Percentiles rank a stretch among this genome's conserved stretches.
These are phyloP conservation scores for Saguinus oedipus DNA, from an alignment of 2,797 vertebrate species.

Conservation along the genomic window DNA sequence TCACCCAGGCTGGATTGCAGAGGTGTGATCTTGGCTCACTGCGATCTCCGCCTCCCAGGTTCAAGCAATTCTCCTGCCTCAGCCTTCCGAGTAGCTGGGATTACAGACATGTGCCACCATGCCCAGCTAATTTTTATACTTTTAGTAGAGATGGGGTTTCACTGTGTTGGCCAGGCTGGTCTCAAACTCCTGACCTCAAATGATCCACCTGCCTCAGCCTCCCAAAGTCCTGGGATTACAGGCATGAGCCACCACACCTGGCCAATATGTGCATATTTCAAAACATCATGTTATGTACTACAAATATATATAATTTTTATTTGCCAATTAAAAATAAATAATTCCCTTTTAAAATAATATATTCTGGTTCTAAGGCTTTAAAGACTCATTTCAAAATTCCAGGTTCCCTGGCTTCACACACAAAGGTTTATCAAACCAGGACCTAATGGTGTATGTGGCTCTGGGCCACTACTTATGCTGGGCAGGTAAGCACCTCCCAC, in stretches of 20 bases:
- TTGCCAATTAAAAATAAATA: neutral
- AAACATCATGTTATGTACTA: neutral
- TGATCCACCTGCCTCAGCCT: neutral
- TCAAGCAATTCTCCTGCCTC: neutral
- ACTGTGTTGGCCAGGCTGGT: neutral
- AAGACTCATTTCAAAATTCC: neutral
- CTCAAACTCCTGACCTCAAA: neutral
- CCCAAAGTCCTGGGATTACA: neutral
- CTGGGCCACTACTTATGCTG: neutral
- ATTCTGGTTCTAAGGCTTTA: too few relatives aligned
- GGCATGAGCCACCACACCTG: neutral
- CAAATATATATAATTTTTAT: neutral
- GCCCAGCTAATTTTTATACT: neutral
- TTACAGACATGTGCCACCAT: neutral
- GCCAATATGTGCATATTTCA: neutral
- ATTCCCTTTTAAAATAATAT: too few relatives aligned
- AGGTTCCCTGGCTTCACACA: neutral
- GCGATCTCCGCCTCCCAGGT: neutral
- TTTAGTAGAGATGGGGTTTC: neutral
- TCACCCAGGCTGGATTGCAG: neutral
- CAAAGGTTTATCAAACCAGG: neutral
- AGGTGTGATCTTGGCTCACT: rapidly evolving
- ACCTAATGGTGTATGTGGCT: too few relatives aligned
- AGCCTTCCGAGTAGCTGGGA: neutral
- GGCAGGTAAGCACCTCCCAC: neutral